phyloP scores from a whole-genome alignment of 2,888 invertebrate species.

The Mesoligia furuncula region DNA sequence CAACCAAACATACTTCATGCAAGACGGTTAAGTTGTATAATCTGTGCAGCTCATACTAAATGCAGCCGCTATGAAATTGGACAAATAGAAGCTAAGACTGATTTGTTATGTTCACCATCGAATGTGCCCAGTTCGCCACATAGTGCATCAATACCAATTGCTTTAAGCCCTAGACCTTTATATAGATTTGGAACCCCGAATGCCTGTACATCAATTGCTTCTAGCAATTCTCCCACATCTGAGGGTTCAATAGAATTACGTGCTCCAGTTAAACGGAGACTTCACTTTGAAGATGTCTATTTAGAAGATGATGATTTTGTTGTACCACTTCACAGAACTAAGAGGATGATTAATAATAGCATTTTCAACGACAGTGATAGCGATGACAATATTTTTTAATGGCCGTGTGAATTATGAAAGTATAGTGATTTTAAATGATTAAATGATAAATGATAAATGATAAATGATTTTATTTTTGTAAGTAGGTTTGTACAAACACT shows the following conservation, averaged over 20 bases:
- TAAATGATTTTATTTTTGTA: too few relatives aligned
- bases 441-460: too few relatives aligned
- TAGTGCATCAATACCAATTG: background rate
- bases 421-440: too few relatives aligned
- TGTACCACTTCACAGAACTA: too few relatives aligned
- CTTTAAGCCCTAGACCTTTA: background rate
- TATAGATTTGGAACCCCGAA: background rate
- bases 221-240: background rate
- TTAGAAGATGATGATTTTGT: too few relatives aligned
- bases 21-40: conserved; percentile 1
- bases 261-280: background rate
- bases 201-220: background rate
- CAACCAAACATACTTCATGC: too few relatives aligned
- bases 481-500: too few relatives aligned
- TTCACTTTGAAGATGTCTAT: too few relatives aligned
- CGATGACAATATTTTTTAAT: too few relatives aligned
- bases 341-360: too few relatives aligned
- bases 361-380: too few relatives aligned
- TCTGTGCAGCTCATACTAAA: conserved; percentile 2
- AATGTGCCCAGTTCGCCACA: background rate
- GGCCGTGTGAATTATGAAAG: too few relatives aligned
- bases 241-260: background rate
- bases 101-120: background rate
- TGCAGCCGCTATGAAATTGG: background rate
- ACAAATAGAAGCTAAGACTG: background rate